Conservation (phyloP, 2,888 invertebrate genomes). For the Dryobotodes eremita region DNA sequence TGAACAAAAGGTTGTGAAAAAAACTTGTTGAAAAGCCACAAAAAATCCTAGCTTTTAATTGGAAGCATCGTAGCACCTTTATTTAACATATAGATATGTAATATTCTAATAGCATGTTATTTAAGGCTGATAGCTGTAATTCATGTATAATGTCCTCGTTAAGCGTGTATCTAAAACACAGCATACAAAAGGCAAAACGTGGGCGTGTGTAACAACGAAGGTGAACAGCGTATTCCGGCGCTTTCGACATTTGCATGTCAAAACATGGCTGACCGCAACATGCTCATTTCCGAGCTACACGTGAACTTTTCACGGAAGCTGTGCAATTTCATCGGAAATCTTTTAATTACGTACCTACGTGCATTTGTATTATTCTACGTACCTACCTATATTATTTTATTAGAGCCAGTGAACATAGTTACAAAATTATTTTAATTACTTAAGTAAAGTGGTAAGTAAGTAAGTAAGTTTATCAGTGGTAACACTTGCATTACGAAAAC, state of each 20-base stretch:
- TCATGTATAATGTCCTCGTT: constrained; percentile 18
- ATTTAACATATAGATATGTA: neutral
- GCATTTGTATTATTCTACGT: neutral
- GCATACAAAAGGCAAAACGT: constrained; percentile 33
- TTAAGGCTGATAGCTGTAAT: constrained; percentile 14
- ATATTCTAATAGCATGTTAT: constrained; percentile 16
- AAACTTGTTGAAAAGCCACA: constrained; percentile 16
- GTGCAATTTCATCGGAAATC: constrained; percentile 65
- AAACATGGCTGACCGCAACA: constrained; percentile 82
- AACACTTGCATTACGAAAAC: neutral
- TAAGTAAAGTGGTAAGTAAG: neutral
- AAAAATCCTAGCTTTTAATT: constrained; percentile 6
- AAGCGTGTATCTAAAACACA: constrained; percentile 26
- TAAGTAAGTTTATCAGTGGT: neutral
- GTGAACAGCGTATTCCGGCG: constrained; percentile 55
- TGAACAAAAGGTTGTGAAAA: neutral
- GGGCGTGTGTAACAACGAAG: constrained; percentile 56
- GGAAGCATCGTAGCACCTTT: neutral
- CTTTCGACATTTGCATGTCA: constrained; percentile 83
- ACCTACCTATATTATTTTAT: neutral
- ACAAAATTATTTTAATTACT: neutral
- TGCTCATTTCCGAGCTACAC: constrained; percentile 80
- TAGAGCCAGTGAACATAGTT: neutral
- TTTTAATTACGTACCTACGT: constrained; percentile 49
- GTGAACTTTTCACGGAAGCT: constrained; percentile 76